These are phyloP conservation scores for Plutella xylostella DNA, from an alignment of 2,888 invertebrate genomes.

Conservation along the genomic window DNA sequence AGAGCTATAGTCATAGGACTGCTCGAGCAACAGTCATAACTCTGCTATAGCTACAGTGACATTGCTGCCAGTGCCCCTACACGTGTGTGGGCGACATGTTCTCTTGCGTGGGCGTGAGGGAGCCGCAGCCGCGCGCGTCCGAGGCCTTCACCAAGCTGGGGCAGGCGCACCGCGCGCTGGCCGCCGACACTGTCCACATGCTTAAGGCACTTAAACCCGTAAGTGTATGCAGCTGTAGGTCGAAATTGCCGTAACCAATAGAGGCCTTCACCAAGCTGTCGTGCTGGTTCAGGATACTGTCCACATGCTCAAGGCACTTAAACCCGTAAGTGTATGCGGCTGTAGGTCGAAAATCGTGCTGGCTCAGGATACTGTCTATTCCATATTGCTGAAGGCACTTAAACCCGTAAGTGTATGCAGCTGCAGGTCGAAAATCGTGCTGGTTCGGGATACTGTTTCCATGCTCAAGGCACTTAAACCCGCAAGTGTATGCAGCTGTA, in stretches of 20 bases:
- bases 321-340: slow-evolving; percentile 78
- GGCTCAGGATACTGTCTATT: slow-evolving; percentile 91
- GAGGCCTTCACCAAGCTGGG: slow-evolving; percentile 96
- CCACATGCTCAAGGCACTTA: slow-evolving; percentile 88
- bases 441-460: slow-evolving; percentile 90
- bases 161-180: slow-evolving; percentile 92
- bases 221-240: no score
- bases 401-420: slow-evolving; percentile 81
- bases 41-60: no score
- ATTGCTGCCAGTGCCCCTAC: no score
- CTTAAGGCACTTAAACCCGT: slow-evolving; percentile 91
- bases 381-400: slow-evolving; percentile 88
- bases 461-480: slow-evolving; percentile 94
- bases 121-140: slow-evolving; percentile 94
- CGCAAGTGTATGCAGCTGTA: slow-evolving; percentile 56
- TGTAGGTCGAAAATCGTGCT: no score
- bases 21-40: no score
- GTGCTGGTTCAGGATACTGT: slow-evolving; percentile 92
- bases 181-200: slow-evolving; percentile 90
- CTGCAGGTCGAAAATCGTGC: slow-evolving; percentile 65
- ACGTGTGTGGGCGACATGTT: slow-evolving; percentile 98
- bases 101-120: slow-evolving; percentile 93
- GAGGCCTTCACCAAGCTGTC: slow-evolving; percentile 96
- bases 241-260: no score
- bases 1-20: no score